These are phyloP conservation scores for Parauchenoglanis ngamensis DNA, from an alignment of 2,797 vertebrate genomes.

Conservation along the genomic window DNA sequence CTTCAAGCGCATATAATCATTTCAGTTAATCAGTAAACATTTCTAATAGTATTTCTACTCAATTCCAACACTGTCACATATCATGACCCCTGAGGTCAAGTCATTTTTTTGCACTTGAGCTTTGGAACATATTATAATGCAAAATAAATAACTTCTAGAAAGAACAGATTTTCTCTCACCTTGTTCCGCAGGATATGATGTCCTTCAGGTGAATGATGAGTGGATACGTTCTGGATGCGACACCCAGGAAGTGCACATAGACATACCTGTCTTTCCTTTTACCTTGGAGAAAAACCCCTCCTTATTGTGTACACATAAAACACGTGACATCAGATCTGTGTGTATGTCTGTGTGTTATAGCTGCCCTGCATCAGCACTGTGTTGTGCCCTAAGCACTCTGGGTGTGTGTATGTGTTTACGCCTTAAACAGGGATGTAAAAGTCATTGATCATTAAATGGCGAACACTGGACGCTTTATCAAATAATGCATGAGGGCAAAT, in stretches of 20 bases:
- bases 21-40: neutral
- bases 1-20: neutral
- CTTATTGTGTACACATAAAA: slow-evolving; percentile 56
- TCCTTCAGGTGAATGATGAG: neutral
- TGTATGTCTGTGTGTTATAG: slow-evolving; percentile 35
- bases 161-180: neutral
- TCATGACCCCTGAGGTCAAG: neutral
- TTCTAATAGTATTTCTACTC: neutral
- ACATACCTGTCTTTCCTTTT: slow-evolving; percentile 55
- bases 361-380: slow-evolving; percentile 33
- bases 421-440: slow-evolving; percentile 42
- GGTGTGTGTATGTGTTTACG: slow-evolving; percentile 44
- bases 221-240: slow-evolving; percentile 19
- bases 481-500: neutral
- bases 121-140: neutral
- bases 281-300: slow-evolving; percentile 56
- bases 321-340: slow-evolving; percentile 37
- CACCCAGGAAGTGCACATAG: slow-evolving; percentile 38
- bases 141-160: neutral
- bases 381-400: slow-evolving; percentile 47
- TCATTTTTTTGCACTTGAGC: neutral
- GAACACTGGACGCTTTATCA: neutral
- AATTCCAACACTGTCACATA: neutral
- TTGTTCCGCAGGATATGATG: neutral
- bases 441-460: slow-evolving; percentile 25